Percentiles rank a stretch among this genome's conserved stretches.
These are phyloP conservation scores for Hypena proboscidalis DNA, from an alignment of 2,888 invertebrate genomes.

Conservation along the genomic window DNA sequence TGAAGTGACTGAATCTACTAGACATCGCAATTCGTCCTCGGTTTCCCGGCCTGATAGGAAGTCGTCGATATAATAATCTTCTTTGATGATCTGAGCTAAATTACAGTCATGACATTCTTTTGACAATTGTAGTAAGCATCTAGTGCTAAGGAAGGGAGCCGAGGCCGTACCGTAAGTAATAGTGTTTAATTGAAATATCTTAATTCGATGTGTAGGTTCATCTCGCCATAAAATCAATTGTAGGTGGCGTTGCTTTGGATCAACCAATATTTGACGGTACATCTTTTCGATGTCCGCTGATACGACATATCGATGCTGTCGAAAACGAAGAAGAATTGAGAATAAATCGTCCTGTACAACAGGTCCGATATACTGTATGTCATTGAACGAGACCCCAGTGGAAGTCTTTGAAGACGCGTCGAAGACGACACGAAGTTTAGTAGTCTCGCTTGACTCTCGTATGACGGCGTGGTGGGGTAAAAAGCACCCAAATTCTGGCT, in stretches of 20 bases:
- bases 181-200: slow-evolving; percentile 6
- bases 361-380: slow-evolving; percentile 23
- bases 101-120: slow-evolving; percentile 21
- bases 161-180: slow-evolving; percentile 8
- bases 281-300: slow-evolving; percentile 28
- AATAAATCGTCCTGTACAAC: slow-evolving; percentile 29
- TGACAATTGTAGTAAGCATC: slow-evolving; percentile 26
- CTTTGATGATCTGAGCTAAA: slow-evolving; percentile 12
- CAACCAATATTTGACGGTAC: slow-evolving; percentile 17
- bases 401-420: slow-evolving; percentile 10
- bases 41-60: slow-evolving; percentile 21
- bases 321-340: slow-evolving; percentile 24
- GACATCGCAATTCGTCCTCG: slow-evolving; percentile 9
- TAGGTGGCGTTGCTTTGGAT: slow-evolving; percentile 20
- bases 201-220: slow-evolving; percentile 8
- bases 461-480: slow-evolving; percentile 33
- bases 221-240: slow-evolving; percentile 34
- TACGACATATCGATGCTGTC: slow-evolving; percentile 17
- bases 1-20: slow-evolving; percentile 8
- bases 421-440: slow-evolving; percentile 21
- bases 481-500: slow-evolving; percentile 14
- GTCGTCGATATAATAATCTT: slow-evolving; percentile 35
- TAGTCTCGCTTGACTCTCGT: slow-evolving; percentile 19
- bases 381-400: slow-evolving; percentile 25
- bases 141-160: slow-evolving; percentile 20